Percentiles rank a stretch among this genome's conserved stretches.
Evolutionary conservation across 2,888 invertebrate genomes (phyloP).

Genomic region (Ichneumoninae sp.): DNA sequence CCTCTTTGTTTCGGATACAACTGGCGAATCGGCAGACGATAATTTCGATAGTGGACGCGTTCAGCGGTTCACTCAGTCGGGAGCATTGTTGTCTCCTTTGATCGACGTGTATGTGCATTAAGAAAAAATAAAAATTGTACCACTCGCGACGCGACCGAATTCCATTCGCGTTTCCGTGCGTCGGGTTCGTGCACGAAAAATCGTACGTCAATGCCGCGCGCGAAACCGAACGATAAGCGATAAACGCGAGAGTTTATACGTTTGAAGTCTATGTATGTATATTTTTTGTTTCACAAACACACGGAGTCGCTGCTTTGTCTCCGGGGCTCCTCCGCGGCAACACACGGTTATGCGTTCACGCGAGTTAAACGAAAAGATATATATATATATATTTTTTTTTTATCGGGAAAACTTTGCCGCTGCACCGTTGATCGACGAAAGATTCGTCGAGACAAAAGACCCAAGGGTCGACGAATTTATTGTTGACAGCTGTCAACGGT

Average conservation of each 20-base stretch:
- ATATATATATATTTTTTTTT: not conserved
- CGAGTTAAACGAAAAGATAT: not conserved
- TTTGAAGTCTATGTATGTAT: not conserved
- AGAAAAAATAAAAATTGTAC: not conserved
- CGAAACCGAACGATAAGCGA: constrained; percentile 11
- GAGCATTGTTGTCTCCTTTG: not conserved
- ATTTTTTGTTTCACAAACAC: constrained; percentile 9
- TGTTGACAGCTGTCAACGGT: constrained; percentile 15
- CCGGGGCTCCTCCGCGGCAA: constrained; percentile 27
- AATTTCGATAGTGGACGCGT: not conserved
- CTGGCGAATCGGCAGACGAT: not conserved
- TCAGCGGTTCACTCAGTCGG: not conserved
- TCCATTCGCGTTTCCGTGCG: constrained; percentile 11
- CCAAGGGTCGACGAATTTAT: not conserved
- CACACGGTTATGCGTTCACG: constrained; percentile 13
- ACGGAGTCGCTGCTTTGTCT: constrained; percentile 1
- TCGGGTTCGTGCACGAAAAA: constrained; percentile 3
- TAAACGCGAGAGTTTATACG: constrained; percentile 17
- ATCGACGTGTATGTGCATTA: not conserved
- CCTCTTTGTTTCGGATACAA: not conserved
- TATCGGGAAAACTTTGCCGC: not conserved
- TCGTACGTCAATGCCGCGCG: constrained; percentile 17
- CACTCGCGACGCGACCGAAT: constrained; percentile 2
- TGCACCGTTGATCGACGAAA: not conserved
- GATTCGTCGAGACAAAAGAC: not conserved